Evolutionary conservation across 2,113 vertebrate genomes (phyloP), one percentile per base, ranked within the genome.

Genomic region (Gymnogyps californianus): DNA sequence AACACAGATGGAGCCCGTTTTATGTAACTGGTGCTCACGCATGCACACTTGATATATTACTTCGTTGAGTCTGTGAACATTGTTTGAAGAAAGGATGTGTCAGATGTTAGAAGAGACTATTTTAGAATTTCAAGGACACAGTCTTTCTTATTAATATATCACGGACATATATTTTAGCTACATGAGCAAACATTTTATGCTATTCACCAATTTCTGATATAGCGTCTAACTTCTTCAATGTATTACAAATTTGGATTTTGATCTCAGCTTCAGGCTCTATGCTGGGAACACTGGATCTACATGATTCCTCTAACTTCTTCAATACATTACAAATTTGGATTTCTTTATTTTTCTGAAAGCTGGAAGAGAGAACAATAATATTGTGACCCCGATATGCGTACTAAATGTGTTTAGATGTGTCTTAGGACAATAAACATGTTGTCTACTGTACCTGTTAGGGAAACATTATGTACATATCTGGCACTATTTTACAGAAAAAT

Each of bases 351-450:
- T 42, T 78, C 29, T 21, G 47, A 66, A 81, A 76, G 13, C 32
- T 47, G 44, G 10, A 77, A 4, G 24, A 84, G 18, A 81, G 15
- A 66, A 42, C 12, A 80, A 28, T 34, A 58, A 16, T 15, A 58
- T 7, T 51, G 12, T 47, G 29, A 84, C 9, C 11, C 11, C 1
- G 0, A 26, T 49, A 55, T 32, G 4, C 5, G 2, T 58, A 29
- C 16, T 42, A 83, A 57, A 54, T 34, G 1, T 44, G 16, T 72
- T 78, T 69, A 70, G 40, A 13, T 71, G 16, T 57, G 25, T 20
- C 34, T 65, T 57, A 47, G 31, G 32, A 51, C 32, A 80, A 44
- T 5, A 80, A 42, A 42, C 4, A 4, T 20, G 10, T 16, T 40
- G 6, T 40, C 22, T 76, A 21, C 22, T 38, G 17, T 42, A 34